phyloP scores from a whole-genome alignment of 2,888 invertebrate genomes.

The Sarcophaga rosellei region DNA sequence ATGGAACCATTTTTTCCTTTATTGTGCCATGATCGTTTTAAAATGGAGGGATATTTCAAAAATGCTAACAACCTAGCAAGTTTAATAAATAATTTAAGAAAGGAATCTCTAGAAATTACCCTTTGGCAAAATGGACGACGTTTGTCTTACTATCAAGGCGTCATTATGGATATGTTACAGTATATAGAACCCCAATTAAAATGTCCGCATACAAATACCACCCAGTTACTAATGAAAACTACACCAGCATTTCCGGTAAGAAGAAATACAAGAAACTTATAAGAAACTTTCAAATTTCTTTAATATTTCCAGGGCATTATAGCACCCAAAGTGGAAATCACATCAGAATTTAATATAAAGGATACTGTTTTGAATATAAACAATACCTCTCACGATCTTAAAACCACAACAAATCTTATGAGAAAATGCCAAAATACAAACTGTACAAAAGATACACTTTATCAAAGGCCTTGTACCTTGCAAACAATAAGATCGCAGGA shows the following conservation, averaged over 20 bases:
- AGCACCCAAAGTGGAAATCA: slow-evolving; percentile 79
- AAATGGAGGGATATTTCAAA: slow-evolving; percentile 80
- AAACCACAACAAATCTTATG: not conserved
- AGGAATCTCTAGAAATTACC: slow-evolving; percentile 78
- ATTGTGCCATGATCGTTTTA: slow-evolving; percentile 78
- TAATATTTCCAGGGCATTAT: slow-evolving; percentile 76
- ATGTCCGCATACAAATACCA: slow-evolving; percentile 76
- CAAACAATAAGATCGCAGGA: slow-evolving; percentile 48
- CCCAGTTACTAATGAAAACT: slow-evolving; percentile 78
- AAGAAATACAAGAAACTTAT: not conserved
- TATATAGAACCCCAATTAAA: slow-evolving; percentile 72
- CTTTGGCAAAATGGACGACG: slow-evolving; percentile 80
- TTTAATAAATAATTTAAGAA: slow-evolving; percentile 74
- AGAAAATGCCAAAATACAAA: slow-evolving; percentile 56
- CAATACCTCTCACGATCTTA: slow-evolving; percentile 52
- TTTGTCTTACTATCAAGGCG: slow-evolving; percentile 78
- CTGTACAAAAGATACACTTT: slow-evolving; percentile 33
- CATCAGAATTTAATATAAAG: slow-evolving; percentile 72
- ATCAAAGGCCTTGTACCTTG: slow-evolving; percentile 50
- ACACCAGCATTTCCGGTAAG: slow-evolving; percentile 78
- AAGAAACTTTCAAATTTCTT: not conserved
- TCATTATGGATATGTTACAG: slow-evolving; percentile 77
- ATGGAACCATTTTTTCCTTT: slow-evolving; percentile 80
- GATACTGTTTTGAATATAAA: slow-evolving; percentile 65
- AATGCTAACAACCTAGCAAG: slow-evolving; percentile 73